A percentile compares a stretch with the other conserved stretches of the same genome.
Conservation (phyloP, 2,113 vertebrate genomes). For the Cryptomyrus ogoouensis region DNA sequence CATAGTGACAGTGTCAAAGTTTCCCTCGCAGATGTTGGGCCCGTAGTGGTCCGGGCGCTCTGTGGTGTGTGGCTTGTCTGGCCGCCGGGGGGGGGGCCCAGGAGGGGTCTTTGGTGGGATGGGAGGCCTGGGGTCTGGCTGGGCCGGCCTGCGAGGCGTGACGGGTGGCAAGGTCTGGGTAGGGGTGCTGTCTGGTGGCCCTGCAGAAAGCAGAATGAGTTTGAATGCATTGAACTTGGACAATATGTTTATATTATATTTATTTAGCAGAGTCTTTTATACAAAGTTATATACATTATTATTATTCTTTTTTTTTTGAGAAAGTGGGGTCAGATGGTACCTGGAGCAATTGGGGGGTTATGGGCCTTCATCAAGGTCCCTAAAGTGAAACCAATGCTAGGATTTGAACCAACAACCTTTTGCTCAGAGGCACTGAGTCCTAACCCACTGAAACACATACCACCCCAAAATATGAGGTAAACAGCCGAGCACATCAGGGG, state of each 20-base stretch:
- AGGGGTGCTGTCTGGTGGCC: conserved; percentile 64
- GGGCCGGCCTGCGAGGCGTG: conserved; percentile 68
- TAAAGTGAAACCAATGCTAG: not conserved
- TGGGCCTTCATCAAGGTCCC: not conserved
- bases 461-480: not conserved
- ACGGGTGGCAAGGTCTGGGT: conserved; percentile 71
- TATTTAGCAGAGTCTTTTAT: not conserved
- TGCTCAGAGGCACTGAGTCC: not conserved
- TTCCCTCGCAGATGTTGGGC: conserved; percentile 88
- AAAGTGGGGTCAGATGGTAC: not conserved
- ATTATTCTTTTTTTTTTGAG: not conserved
- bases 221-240: not conserved
- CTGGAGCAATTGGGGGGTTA: not conserved
- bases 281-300: not conserved
- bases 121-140: conserved; percentile 65
- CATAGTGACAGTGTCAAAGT: conserved; percentile 86
- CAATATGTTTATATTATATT: not conserved
- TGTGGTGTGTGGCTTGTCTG: conserved; percentile 65
- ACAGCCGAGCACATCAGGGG: not conserved
- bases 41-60: conserved; percentile 79
- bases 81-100: conserved; percentile 69
- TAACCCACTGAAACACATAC: not conserved
- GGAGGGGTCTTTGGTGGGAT: conserved; percentile 41
- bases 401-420: not conserved
- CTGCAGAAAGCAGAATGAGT: conserved; percentile 40